Evolutionary conservation across 2,113 vertebrate genomes (phyloP), one percentile per base, ranked within the genome.

Genomic region (Psittacara wagleri): DNA sequence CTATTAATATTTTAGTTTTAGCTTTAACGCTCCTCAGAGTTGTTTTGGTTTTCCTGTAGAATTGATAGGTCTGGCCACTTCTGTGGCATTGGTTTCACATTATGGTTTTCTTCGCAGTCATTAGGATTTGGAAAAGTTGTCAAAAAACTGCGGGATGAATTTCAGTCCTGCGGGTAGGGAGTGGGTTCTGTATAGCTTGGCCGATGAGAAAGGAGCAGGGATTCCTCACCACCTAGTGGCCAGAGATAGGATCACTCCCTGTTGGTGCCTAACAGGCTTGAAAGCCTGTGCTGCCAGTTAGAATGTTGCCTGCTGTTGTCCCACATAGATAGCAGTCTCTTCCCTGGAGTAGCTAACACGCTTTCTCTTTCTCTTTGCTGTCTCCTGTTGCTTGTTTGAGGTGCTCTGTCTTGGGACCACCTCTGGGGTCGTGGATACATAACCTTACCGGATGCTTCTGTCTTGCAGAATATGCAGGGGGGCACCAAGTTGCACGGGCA

Each of bases 401-500:
- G 27, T 72, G 44, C 49, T 72, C n/a, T 51, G 66, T 35, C 9
- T 77, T 82, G 62, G 66, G 76, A 61, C 41, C 25, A 6, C 75
- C 27, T 39, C 37, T 81, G 85, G 43, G 89, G 62, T 46, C 91
- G 28, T 83, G 86, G 55, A 51, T 76, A 11, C 22, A 2, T 78
- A 75, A 81, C 62, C 74, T 97, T 49, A 97, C 28, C 48, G 77
- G 73, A 14, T 52, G 59, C 94, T 68, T 95, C 72, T 96, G 37
- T 95, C 94, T 94, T 93, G 76, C 97, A 99, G 99, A 99, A 99
- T 84, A 99, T 99, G 97, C 99, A 99, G 84, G 98, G 99, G 4
- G 99, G 99, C 54, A 98, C 98, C 18, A 99, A 99, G 95, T 98
- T 99, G 97, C 99, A 99, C 0, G 99, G 99, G 46, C 99, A 99